phyloP scores from a whole-genome alignment of 1,140 invertebrate species.

The Pristionchus pacificus region DNA sequence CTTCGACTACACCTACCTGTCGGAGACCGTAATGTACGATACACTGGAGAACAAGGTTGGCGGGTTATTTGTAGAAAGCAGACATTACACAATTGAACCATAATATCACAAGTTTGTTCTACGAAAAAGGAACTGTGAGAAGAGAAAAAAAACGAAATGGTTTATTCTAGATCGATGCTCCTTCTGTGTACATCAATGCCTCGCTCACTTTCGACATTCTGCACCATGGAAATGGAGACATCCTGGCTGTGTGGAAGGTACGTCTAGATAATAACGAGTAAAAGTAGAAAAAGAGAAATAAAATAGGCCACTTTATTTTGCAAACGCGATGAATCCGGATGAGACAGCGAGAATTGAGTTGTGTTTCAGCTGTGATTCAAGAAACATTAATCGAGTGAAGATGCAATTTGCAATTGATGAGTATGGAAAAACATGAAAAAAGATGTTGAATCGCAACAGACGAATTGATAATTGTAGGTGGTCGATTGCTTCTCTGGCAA shows the following conservation, averaged over 20 bases:
- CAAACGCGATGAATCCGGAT: no score
- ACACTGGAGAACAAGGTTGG: slow-evolving; percentile 16
- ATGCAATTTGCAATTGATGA: slow-evolving; percentile 10
- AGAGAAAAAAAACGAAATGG: no score
- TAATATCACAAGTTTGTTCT: no score
- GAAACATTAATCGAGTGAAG: neutral
- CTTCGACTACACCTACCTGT: slow-evolving; percentile 23
- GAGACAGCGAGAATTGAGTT: neutral
- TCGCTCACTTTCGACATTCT: slow-evolving; percentile 31
- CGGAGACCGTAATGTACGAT: slow-evolving; percentile 27
- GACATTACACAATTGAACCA: no score
- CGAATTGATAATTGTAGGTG: slow-evolving; percentile 9
- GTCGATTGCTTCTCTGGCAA: slow-evolving; percentile 19
- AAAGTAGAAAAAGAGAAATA: no score
- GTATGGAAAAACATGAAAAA: slow-evolving; percentile 7
- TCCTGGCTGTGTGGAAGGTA: slow-evolving; percentile 18
- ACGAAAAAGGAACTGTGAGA: no score
- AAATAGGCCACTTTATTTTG: no score
- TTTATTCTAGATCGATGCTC: no score
- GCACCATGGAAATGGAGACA: slow-evolving; percentile 18
- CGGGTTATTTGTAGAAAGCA: no score
- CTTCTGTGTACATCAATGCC: slow-evolving; percentile 15
- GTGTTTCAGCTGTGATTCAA: neutral
- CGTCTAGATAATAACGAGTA: neutral
- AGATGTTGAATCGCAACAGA: slow-evolving; percentile 2